Percentiles rank a stretch among this genome's conserved stretches.
These are phyloP conservation scores for Platyura marginata DNA, from an alignment of 1,140 invertebrate genomes.

Conservation along the genomic window DNA sequence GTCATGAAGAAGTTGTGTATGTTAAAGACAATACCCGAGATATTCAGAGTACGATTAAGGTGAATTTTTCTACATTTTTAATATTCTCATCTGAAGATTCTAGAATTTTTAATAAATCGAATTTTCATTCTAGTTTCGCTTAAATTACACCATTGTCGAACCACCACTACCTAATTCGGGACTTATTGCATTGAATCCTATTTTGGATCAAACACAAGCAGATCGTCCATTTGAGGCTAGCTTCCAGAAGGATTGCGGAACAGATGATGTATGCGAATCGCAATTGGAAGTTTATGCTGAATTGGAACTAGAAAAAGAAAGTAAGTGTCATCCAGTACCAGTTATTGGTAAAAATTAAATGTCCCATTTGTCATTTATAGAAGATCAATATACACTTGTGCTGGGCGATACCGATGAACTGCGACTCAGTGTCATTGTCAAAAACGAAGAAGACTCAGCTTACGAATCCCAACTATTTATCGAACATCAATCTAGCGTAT, in stretches of 20 bases:
- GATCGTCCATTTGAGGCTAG: slow-evolving; percentile 62
- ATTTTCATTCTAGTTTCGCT: slow-evolving; percentile 41
- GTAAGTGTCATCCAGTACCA: slow-evolving; percentile 12
- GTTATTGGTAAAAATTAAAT: not conserved
- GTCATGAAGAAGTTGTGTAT: slow-evolving; percentile 56
- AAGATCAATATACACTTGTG: slow-evolving; percentile 33
- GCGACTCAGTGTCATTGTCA: slow-evolving; percentile 50
- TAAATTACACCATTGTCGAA: slow-evolving; percentile 68
- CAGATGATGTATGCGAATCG: slow-evolving; percentile 77
- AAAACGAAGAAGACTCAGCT: slow-evolving; percentile 71
- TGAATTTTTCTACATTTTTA: too few species aligned
- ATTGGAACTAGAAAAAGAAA: slow-evolving; percentile 32
- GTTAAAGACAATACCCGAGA: slow-evolving; percentile 68
- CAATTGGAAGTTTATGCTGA: slow-evolving; percentile 51
- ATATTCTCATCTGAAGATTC: too few species aligned
- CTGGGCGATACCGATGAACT: slow-evolving; percentile 62
- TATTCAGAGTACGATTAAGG: slow-evolving; percentile 65
- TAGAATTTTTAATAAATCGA: too few species aligned
- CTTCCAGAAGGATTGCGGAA: slow-evolving; percentile 86
- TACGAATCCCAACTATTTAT: slow-evolving; percentile 78
- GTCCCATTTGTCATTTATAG: slow-evolving; percentile 12
- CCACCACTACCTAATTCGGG: slow-evolving; percentile 39
- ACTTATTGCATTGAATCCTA: slow-evolving; percentile 58
- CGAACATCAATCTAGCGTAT: slow-evolving; percentile 53
- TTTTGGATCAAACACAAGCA: slow-evolving; percentile 74